Evolutionary conservation across 2,797 vertebrate genomes (phyloP).

Genomic region (Eulemur mongoz): DNA sequence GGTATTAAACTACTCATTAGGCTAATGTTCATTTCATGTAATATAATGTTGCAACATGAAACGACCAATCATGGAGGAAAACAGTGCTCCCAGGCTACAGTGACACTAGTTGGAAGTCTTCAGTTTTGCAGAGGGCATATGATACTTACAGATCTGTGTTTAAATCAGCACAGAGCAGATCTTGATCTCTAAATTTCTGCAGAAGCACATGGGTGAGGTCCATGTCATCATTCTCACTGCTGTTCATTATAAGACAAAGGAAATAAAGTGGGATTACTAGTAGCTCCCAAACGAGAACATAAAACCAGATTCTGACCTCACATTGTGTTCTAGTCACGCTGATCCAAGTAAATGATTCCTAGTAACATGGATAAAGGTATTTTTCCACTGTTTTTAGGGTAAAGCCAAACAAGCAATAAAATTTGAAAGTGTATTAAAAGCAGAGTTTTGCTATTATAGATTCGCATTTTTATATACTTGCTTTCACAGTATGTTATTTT

Average conservation of each 20-base stretch:
- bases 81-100: rapidly evolving
- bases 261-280: neutral
- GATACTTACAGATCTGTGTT: slow-evolving; percentile 71
- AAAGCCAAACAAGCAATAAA: neutral
- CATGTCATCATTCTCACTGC: slow-evolving; percentile 54
- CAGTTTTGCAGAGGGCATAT: rapidly evolving
- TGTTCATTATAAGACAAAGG: slow-evolving; percentile 4
- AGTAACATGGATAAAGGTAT: neutral
- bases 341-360: too few relatives aligned
- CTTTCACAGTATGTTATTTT: neutral
- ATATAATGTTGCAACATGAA: neutral
- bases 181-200: slow-evolving; percentile 71
- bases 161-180: slow-evolving; percentile 49
- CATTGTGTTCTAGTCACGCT: rapidly evolving
- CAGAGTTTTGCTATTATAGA: neutral
- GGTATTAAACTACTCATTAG: too few relatives aligned
- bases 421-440: neutral
- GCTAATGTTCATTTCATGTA: neutral
- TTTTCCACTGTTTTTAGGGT: neutral
- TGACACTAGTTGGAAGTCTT: rapidly evolving
- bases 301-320: neutral
- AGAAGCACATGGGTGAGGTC: slow-evolving; percentile 75
- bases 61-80: neutral
- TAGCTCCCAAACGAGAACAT: rapidly evolving
- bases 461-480: neutral